Percentiles rank a stretch among this genome's conserved stretches.
Conservation (phyloP, 2,888 invertebrate species). For the Thecophora atra region DNA sequence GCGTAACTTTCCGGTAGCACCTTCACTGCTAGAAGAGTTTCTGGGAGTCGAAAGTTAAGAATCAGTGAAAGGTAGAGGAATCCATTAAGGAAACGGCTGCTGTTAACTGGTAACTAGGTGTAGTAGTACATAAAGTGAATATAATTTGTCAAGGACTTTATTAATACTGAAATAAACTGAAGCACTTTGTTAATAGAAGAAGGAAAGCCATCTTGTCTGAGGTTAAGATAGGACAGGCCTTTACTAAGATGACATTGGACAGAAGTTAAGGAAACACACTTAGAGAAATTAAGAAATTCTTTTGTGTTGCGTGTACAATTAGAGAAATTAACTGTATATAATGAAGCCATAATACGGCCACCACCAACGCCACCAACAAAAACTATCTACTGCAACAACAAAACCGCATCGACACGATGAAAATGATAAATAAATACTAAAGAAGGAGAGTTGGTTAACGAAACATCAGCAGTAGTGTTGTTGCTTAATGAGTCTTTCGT, state of each 20-base stretch:
- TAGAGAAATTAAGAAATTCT: conserved; percentile 55
- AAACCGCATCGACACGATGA: neutral
- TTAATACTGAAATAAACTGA: neutral
- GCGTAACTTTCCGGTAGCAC: conserved; percentile 28
- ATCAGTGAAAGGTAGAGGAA: neutral
- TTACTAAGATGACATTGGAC: too few species aligned
- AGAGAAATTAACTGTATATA: conserved; percentile 37
- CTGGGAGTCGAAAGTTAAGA: too few species aligned
- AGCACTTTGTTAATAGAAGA: neutral
- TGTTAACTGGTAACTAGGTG: too few species aligned
- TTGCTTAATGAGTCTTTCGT: too few species aligned
- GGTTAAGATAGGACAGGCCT: too few species aligned
- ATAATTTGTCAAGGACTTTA: conserved; percentile 55
- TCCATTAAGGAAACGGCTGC: neutral
- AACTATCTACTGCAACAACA: neutral
- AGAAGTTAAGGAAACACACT: conserved; percentile 3
- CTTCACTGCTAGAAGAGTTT: neutral
- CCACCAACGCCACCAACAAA: neutral
- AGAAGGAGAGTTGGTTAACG: too few species aligned
- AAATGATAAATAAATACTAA: too few species aligned
- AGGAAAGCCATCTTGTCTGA: too few species aligned
- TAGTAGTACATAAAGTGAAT: too few species aligned
- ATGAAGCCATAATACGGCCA: neutral
- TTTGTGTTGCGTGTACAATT: conserved; percentile 23
- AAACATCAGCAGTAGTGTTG: too few species aligned